Evolutionary conservation across 1,140 invertebrate genomes (phyloP), one percentile per base, ranked within the genome.

Genomic region (Drosophila nigromelanica): DNA sequence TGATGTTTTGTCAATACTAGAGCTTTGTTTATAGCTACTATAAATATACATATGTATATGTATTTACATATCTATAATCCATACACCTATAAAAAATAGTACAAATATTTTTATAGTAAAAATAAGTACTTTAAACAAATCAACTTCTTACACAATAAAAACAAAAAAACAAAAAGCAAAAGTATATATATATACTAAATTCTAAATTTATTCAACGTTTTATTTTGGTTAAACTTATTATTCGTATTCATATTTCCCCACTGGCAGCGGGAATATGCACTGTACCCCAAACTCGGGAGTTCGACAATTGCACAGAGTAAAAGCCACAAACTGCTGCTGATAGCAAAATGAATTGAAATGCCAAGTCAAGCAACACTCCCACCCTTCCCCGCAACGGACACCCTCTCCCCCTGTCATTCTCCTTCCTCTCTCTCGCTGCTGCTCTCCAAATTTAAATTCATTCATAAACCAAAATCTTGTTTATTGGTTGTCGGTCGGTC

Each of bases 401-500:
- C n/a, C n/a, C n/a, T n/a, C n/a, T 47, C 18, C 21, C 18, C 5
- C 47, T 14, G 12, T 10, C 0, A 1, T 14, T 35, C 27, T 30
- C 48, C 15, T 24, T 2, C 6, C 35, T 15, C 42, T 39, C n/a
- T 18, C 5, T 10, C 14, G 10, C 50, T 43, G 8, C 47, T 27
- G 10, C 18, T 15, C 33, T 30, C 4, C 39, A 78, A 78, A 77
- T 71, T 77, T 56, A 72, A 71, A 81, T 78, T 78, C 76, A 87
- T 86, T 86, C 85, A 86, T 86, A 77, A 81, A 75, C 78, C 74
- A 78, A 86, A 87, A 86, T 87, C 81, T 86, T 81, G 78, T 87
- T 86, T 87, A 81, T 87, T 76, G 81, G 62, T 51, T 71, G 66
- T 67, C 54, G 54, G 69, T 77, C 43, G 35, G 43, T 74, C 55